Evolutionary conservation across 2,888 invertebrate species (phyloP).

Genomic region (Chironomus riparius): DNA sequence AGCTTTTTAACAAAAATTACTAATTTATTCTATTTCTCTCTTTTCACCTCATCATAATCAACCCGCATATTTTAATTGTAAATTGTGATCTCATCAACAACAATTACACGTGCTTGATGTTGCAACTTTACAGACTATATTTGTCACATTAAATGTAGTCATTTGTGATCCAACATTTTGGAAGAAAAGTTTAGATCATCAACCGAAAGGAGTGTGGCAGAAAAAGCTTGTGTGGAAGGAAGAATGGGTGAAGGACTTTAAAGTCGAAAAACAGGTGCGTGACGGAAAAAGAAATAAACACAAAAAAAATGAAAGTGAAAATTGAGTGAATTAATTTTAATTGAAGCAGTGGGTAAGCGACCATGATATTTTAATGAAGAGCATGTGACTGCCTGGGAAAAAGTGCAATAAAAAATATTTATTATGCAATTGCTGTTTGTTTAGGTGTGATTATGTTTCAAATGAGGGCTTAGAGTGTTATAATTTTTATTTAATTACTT

Average conservation of each 20-base stretch:
- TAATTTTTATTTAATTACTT: too few relatives aligned
- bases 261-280: slow-evolving; percentile 8
- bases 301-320: too few relatives aligned
- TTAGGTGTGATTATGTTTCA: too few relatives aligned
- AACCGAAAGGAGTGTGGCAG: slow-evolving; percentile 64
- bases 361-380: too few relatives aligned
- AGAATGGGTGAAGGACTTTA: slow-evolving; percentile 50
- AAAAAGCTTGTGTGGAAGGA: slow-evolving; percentile 78
- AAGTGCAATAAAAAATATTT: too few relatives aligned
- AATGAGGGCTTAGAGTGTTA: too few relatives aligned
- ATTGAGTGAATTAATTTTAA: too few relatives aligned
- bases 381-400: too few relatives aligned
- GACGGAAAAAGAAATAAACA: too few relatives aligned
- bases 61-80: neutral
- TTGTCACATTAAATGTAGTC: slow-evolving; percentile 23
- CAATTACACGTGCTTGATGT: too few relatives aligned
- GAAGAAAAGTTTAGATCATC: slow-evolving; percentile 29
- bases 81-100: neutral
- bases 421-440: too few relatives aligned
- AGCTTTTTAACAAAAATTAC: neutral
- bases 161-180: slow-evolving; percentile 21
- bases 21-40: slow-evolving; percentile 21
- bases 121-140: neutral
- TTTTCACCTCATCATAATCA: slow-evolving; percentile 7
- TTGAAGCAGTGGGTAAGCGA: too few relatives aligned